A percentile compares a stretch with the other conserved stretches of the same genome.
These are phyloP conservation scores for Mylabris phalerata DNA, from an alignment of 1,140 invertebrate species.

Conservation along the genomic window DNA sequence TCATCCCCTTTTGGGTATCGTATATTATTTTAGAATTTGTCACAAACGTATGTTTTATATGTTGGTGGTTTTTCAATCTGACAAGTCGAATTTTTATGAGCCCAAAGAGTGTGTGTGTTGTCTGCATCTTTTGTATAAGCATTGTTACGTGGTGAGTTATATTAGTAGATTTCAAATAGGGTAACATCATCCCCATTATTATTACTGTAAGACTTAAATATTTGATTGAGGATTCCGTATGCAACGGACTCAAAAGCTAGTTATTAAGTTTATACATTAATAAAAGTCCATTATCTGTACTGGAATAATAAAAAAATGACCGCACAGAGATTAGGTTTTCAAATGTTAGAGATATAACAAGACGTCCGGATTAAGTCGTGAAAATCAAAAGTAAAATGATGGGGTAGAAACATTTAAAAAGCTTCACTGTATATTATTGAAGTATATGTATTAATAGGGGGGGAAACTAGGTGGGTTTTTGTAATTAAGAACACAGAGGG, in stretches of 20 bases:
- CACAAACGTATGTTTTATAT: constrained; percentile 29
- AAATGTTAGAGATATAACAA: constrained; percentile 16
- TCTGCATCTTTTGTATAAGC: too few relatives aligned
- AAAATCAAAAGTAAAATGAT: too few relatives aligned
- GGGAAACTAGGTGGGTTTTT: neutral
- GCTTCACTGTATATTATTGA: too few relatives aligned
- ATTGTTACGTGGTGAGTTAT: too few relatives aligned
- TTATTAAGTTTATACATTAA: constrained; percentile 25
- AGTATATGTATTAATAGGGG: too few relatives aligned
- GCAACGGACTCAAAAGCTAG: constrained; percentile 4
- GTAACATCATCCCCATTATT: neutral
- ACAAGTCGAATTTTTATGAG: too few relatives aligned
- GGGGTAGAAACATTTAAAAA: constrained; percentile 8
- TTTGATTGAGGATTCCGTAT: constrained; percentile 3
- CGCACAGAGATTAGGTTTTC: neutral
- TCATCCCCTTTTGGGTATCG: constrained; percentile 15
- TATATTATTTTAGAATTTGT: constrained; percentile 39
- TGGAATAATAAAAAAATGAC: constrained; percentile 13
- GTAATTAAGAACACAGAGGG: constrained; percentile 35
- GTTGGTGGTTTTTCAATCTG: too few relatives aligned
- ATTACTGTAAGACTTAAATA: constrained; percentile 3
- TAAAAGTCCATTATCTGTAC: constrained; percentile 26
- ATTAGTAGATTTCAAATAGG: too few relatives aligned
- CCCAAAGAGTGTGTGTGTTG: too few relatives aligned
- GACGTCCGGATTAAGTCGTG: constrained; percentile 11